These are phyloP conservation scores for Acanthis flammea DNA, from an alignment of 2,797 vertebrate species.

Conservation along the genomic window DNA sequence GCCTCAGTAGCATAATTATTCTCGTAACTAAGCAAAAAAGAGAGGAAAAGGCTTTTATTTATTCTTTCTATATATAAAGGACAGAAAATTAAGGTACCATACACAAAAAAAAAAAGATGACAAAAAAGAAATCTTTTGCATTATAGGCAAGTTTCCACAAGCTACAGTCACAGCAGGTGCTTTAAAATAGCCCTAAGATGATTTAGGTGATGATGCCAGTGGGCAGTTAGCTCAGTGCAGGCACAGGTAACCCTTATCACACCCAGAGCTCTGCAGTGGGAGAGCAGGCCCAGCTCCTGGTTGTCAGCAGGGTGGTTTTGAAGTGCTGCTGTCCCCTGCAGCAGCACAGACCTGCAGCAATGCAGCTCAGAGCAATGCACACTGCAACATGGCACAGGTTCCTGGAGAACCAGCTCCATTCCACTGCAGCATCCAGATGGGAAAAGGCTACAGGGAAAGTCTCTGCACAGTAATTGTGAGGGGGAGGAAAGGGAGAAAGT, in stretches of 20 bases:
- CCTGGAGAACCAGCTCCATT: not conserved
- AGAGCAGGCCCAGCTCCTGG: not conserved
- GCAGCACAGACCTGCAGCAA: not conserved
- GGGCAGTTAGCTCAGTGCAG: not conserved
- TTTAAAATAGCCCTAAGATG: not conserved
- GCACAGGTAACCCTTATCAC: fast-evolving
- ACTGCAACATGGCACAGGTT: not conserved
- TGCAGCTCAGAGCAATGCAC: not conserved
- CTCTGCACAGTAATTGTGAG: not conserved
- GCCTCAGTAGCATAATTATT: not conserved
- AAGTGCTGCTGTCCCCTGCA: not conserved
- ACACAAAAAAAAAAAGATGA: not conserved
- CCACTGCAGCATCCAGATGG: not conserved
- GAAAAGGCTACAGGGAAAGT: not conserved
- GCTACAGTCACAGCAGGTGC: not conserved
- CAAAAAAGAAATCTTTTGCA: not conserved
- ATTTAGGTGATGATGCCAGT: not conserved
- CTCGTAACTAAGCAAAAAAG: not conserved
- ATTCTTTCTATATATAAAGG: not conserved
- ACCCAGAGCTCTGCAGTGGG: not conserved
- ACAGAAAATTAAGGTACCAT: not conserved
- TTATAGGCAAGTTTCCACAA: not conserved
- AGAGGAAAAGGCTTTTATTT: not conserved
- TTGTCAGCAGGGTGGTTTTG: not conserved
- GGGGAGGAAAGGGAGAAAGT: not conserved